Conservation (phyloP, 2,888 invertebrate genomes). For the Drosophila merina region DNA sequence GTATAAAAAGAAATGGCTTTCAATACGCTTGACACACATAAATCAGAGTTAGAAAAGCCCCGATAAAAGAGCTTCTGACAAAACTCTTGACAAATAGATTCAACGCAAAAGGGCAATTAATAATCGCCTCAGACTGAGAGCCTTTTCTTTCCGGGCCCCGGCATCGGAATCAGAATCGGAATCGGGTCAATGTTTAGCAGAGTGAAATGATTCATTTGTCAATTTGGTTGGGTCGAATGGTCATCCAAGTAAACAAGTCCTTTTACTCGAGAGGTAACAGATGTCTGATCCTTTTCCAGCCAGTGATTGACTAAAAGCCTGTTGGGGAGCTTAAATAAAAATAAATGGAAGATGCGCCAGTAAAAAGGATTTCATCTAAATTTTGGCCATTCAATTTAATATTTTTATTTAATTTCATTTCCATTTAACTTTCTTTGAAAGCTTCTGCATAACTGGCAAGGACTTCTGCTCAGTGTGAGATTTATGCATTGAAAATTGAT, state of each 20-base stretch:
- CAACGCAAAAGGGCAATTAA: constrained; percentile 68
- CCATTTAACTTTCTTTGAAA: not conserved
- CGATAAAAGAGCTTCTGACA: constrained; percentile 28
- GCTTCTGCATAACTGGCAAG: too few species aligned
- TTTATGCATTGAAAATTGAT: not conserved
- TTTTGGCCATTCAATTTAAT: not conserved
- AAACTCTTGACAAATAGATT: constrained; percentile 70
- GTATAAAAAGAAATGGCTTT: constrained; percentile 33
- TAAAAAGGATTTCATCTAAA: not conserved
- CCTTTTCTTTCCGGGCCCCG: not conserved
- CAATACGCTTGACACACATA: constrained; percentile 52
- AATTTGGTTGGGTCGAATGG: constrained; percentile 35
- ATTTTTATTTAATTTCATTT: not conserved
- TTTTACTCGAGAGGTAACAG: constrained; percentile 3
- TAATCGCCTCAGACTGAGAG: constrained; percentile 58
- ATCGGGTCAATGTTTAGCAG: constrained; percentile 40
- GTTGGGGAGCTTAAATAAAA: constrained; percentile 11
- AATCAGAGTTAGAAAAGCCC: constrained; percentile 43
- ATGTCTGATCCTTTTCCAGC: constrained; percentile 4
- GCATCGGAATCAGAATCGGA: not conserved
- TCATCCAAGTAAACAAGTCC: constrained; percentile 1
- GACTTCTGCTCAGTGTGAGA: not conserved
- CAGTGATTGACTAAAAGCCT: not conserved
- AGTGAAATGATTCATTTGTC: constrained; percentile 46
- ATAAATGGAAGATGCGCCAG: constrained; percentile 1